phyloP scores from a whole-genome alignment of 1,140 invertebrate genomes.

The Heliconius congener region DNA sequence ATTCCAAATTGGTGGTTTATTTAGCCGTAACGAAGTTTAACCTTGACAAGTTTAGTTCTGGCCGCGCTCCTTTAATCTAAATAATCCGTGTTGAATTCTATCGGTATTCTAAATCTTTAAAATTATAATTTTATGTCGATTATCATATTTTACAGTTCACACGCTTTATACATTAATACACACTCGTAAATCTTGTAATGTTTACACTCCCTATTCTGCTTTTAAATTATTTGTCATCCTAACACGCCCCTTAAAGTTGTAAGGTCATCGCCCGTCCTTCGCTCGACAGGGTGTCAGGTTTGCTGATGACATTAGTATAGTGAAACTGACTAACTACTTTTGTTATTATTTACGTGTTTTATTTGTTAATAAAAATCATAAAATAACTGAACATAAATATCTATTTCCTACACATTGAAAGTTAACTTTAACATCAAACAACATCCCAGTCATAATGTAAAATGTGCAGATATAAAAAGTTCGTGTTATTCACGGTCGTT shows the following conservation, averaged over 20 bases:
- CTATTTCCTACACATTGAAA: background rate
- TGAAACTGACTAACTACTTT: background rate
- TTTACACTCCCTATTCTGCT: background rate
- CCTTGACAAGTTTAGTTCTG: conserved; percentile 23
- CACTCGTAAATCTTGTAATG: background rate
- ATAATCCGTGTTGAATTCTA: conserved; percentile 8
- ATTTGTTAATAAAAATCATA: background rate
- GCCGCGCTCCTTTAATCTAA: conserved; percentile 22
- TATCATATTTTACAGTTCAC: background rate
- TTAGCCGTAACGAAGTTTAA: conserved; percentile 8
- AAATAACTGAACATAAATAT: background rate
- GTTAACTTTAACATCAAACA: background rate
- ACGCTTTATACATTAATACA: background rate
- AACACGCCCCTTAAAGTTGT: conserved; percentile 2
- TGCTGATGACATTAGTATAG: conserved; percentile 27
- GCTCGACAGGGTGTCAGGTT: conserved; percentile 22
- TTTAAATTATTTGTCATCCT: background rate
- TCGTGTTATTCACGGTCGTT: conserved; percentile 10
- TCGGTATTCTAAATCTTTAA: background rate
- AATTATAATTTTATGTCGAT: background rate
- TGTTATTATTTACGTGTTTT: background rate
- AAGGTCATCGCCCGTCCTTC: conserved; percentile 34
- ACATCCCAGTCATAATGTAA: background rate
- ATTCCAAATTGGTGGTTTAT: conserved; percentile 12
- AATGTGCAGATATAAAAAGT: conserved; percentile 16